A percentile compares a stretch with the other conserved stretches of the same genome.
phyloP scores from a whole-genome alignment of 2,113 vertebrate species.

The Triplophysa rosa region DNA sequence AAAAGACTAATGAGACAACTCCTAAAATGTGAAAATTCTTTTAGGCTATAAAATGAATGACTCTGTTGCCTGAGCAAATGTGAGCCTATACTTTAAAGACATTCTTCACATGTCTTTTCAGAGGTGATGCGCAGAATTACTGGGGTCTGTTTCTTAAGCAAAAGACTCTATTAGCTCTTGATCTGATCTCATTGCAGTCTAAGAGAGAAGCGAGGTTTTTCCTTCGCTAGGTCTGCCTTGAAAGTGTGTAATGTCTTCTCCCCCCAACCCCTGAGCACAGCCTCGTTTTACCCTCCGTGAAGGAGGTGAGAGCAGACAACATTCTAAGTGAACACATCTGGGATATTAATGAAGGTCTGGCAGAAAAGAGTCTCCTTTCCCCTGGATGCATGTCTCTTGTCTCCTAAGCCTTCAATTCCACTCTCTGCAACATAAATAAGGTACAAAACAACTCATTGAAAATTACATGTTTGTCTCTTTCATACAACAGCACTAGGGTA shows the following conservation, averaged over 20 bases:
- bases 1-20: no score
- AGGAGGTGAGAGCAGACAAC: slow-evolving; percentile 12
- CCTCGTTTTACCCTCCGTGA: slow-evolving; percentile 16
- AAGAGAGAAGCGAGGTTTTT: no score
- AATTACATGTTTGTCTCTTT: background rate
- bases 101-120: no score
- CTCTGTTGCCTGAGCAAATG: no score
- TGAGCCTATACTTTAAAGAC: no score
- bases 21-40: no score
- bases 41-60: no score
- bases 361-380: slow-evolving; percentile 14
- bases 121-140: no score
- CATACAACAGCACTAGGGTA: background rate
- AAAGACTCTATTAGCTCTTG: no score
- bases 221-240: no score
- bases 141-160: no score
- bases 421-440: background rate
- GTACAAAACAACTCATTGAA: background rate
- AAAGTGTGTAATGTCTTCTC: background rate
- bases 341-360: slow-evolving; percentile 24
- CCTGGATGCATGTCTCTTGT: background rate
- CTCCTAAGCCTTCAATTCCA: background rate
- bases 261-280: background rate
- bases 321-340: slow-evolving; percentile 42
- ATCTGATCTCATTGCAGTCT: no score